Percentiles rank a stretch among this genome's conserved stretches.
Conservation (phyloP, 2,113 vertebrate genomes). For the Chionis minor region DNA sequence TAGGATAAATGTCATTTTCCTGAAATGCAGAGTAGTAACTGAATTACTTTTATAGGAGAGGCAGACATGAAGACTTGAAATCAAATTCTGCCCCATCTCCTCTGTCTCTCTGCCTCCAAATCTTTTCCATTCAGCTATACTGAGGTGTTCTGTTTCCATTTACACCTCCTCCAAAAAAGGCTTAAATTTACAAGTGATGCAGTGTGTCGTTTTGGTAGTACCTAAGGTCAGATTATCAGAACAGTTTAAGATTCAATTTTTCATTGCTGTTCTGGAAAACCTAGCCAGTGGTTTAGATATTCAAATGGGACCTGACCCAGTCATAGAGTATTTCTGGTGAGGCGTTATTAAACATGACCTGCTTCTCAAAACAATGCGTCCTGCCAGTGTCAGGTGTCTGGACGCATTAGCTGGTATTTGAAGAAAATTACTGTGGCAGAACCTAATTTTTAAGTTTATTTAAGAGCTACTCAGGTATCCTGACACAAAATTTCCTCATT, state of each 20-base stretch:
- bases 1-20: background rate
- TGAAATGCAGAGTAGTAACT: background rate
- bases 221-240: background rate
- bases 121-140: background rate
- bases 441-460: background rate
- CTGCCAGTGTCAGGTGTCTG: background rate
- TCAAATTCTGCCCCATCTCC: background rate
- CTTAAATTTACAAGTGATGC: background rate
- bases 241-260: slow-evolving; percentile 15
- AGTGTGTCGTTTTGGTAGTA: background rate
- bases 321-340: slow-evolving; percentile 11
- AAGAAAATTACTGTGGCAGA: background rate
- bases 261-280: background rate
- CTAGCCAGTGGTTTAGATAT: background rate
- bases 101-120: background rate
- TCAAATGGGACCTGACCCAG: slow-evolving; percentile 38
- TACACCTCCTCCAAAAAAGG: background rate
- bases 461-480: background rate
- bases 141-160: background rate
- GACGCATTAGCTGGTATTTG: background rate
- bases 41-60: background rate
- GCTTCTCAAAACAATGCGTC: background rate
- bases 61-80: background rate
- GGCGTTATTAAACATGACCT: slow-evolving; percentile 46
- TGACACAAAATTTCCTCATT: background rate